phyloP scores from a whole-genome alignment of 2,797 vertebrate genomes.

The Botia almorhae region DNA sequence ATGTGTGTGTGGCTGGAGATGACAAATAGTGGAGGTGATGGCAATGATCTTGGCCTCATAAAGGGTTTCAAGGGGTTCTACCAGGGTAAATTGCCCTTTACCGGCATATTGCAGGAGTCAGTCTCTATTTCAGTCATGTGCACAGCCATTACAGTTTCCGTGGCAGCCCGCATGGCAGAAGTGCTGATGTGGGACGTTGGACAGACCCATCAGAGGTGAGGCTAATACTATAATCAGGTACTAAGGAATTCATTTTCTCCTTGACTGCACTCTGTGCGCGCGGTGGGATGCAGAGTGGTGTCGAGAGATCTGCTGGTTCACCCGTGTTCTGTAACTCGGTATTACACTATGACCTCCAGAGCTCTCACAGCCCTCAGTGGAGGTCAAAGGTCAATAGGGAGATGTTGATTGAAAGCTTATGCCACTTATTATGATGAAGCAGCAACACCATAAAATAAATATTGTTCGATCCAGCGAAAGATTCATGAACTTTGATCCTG shows the following conservation, averaged over 20 bases:
- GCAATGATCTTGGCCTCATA: neutral
- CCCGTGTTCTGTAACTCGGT: neutral
- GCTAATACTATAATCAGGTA: conserved; percentile 63
- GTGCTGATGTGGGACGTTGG: conserved; percentile 53
- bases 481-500: neutral
- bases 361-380: neutral
- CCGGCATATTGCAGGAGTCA: conserved; percentile 50
- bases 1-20: conserved; percentile 4
- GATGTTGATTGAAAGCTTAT: neutral
- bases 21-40: conserved; percentile 2
- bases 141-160: conserved; percentile 6
- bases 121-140: conserved; percentile 49
- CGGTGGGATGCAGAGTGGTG: conserved; percentile 33
- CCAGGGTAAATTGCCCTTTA: conserved; percentile 51
- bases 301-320: conserved; percentile 43
- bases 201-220: conserved; percentile 37
- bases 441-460: neutral
- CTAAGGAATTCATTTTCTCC: conserved; percentile 71
- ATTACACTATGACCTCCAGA: conserved; percentile 20
- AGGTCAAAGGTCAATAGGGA: conserved; percentile 29
- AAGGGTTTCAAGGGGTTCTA: conserved; percentile 32
- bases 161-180: conserved; percentile 40
- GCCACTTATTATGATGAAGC: neutral
- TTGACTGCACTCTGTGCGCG: conserved; percentile 34
- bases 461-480: neutral